A percentile compares a stretch with the other conserved stretches of the same genome.
Conservation (phyloP, 2,888 invertebrate genomes). For the Unio delphinus region DNA sequence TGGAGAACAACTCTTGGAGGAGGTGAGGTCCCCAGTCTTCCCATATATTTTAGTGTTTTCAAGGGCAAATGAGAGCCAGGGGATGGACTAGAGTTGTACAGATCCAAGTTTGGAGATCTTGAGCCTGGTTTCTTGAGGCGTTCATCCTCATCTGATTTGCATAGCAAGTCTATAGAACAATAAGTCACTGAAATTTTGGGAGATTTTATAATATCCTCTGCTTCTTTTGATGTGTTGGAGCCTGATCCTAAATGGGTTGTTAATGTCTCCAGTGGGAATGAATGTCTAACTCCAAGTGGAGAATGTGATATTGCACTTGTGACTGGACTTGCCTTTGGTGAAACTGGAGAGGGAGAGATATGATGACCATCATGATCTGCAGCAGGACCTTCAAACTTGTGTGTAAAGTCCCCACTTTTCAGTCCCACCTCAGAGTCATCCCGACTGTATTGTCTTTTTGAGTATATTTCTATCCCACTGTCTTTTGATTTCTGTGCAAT, state of each 20-base stretch:
- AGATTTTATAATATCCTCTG: constrained; percentile 43
- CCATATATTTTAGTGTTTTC: constrained; percentile 39
- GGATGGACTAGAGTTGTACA: constrained; percentile 26
- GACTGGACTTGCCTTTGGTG: constrained; percentile 40
- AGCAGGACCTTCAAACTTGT: neutral
- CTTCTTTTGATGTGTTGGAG: constrained; percentile 42
- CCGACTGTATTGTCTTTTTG: constrained; percentile 18
- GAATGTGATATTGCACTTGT: constrained; percentile 27
- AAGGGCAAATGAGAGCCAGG: constrained; percentile 22
- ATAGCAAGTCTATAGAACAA: constrained; percentile 27
- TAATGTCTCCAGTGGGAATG: constrained; percentile 35
- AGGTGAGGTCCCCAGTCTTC: constrained; percentile 50
- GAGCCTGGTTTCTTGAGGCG: constrained; percentile 2
- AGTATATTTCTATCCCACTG: constrained; percentile 3
- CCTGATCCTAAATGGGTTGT: constrained; percentile 35
- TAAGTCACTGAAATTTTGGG: constrained; percentile 36
- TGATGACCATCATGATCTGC: neutral
- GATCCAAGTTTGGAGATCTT: constrained; percentile 23
- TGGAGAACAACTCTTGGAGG: constrained; percentile 55
- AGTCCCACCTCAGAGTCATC: constrained; percentile 40
- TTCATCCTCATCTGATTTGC: constrained; percentile 13
- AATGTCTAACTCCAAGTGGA: constrained; percentile 32
- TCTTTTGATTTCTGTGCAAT: constrained; percentile 27
- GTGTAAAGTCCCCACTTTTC: constrained; percentile 9
- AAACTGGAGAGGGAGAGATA: constrained; percentile 34